phyloP scores from a whole-genome alignment of 2,113 vertebrate species.

The Silurus meridionalis region DNA sequence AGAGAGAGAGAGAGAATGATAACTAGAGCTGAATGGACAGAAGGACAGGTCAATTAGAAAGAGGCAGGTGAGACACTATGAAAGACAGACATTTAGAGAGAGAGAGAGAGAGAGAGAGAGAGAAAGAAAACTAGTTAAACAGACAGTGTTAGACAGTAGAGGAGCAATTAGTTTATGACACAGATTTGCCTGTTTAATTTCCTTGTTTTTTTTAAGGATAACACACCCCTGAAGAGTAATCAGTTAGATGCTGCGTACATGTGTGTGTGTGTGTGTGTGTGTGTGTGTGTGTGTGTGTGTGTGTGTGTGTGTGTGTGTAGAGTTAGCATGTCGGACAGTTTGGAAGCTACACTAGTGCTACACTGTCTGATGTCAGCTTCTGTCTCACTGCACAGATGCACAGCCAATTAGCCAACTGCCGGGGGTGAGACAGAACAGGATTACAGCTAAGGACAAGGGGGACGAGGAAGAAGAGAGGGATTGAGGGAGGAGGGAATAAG shows the following conservation, averaged over 20 bases:
- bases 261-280: conserved; percentile 54
- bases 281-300: conserved; percentile 57
- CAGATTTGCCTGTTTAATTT: conserved; percentile 11
- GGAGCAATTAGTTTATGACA: conserved; percentile 3
- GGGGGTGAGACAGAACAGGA: conserved; percentile 63
- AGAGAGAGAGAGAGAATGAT: neutral
- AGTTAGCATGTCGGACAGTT: conserved; percentile 67
- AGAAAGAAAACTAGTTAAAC: neutral
- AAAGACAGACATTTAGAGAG: neutral
- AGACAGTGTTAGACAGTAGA: neutral
- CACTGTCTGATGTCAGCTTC: conserved; percentile 73
- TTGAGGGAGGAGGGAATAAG: conserved; percentile 30
- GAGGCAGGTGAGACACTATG: neutral
- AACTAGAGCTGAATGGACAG: too few species aligned
- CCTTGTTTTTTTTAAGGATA: conserved; percentile 19
- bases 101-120: neutral
- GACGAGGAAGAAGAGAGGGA: conserved; percentile 41
- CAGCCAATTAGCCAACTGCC: conserved; percentile 72
- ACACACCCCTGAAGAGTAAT: conserved; percentile 45
- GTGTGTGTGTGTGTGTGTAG: conserved; percentile 63
- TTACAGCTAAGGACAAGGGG: conserved; percentile 64
- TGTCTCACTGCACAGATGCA: conserved; percentile 70
- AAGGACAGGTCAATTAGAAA: neutral
- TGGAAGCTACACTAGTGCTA: conserved; percentile 67
- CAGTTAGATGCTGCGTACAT: conserved; percentile 69